Conservation (phyloP, 2,113 vertebrate genomes). For the Varanus salvator region DNA sequence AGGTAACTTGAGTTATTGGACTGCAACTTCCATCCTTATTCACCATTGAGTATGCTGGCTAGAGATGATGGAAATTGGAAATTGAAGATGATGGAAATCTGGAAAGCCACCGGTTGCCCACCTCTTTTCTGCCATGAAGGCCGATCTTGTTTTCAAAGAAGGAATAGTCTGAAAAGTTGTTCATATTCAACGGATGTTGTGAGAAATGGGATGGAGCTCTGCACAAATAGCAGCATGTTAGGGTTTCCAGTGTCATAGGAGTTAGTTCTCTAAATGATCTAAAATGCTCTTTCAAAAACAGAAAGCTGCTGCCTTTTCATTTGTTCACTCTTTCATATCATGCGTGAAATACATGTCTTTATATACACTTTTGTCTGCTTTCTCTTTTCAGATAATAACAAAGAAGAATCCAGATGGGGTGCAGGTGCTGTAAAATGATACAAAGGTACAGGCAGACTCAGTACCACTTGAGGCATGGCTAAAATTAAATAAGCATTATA, state of each 20-base stretch:
- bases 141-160: background rate
- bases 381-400: conserved; percentile 78
- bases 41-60: no score
- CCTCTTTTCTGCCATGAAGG: background rate
- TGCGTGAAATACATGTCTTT: conserved; percentile 32
- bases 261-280: background rate
- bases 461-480: background rate
- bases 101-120: no score
- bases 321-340: conserved; percentile 16
- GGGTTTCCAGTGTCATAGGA: background rate
- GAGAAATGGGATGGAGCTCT: background rate
- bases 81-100: no score
- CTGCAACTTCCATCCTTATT: no score
- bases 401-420: conserved; percentile 93
- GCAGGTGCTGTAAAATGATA: conserved; percentile 97
- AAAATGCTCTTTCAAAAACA: conserved; percentile 19
- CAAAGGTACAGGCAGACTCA: conserved; percentile 84
- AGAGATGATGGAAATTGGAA: no score
- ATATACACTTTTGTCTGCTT: conserved; percentile 34
- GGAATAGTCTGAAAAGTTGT: background rate
- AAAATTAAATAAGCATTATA: background rate
- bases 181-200: no score
- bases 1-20: no score
- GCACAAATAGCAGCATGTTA: background rate
- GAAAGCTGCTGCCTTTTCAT: background rate